Percentiles rank a stretch among this genome's conserved stretches.
Conservation (phyloP, 2,797 vertebrate genomes). For the Sebastes hopkinsi region DNA sequence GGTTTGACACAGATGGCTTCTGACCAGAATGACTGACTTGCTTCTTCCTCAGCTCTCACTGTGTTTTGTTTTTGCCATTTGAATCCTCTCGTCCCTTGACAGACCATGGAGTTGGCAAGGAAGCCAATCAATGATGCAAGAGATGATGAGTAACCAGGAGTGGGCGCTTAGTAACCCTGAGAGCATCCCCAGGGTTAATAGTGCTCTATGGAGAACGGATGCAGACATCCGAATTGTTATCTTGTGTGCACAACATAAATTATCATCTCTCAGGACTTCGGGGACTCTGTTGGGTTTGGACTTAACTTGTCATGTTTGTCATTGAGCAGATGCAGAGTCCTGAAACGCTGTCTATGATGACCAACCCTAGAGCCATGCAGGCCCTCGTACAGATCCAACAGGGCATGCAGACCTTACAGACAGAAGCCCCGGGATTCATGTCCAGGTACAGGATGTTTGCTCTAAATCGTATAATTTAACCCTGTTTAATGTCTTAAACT, state of each 20-base stretch:
- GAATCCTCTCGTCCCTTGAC: neutral
- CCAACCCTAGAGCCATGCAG: conserved; percentile 92
- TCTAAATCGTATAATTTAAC: neutral
- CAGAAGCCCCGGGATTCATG: conserved; percentile 90
- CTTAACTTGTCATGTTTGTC: neutral
- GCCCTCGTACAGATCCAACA: conserved; percentile 93
- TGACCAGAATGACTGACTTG: too few relatives aligned
- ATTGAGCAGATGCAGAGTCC: conserved; percentile 87
- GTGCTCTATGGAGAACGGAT: neutral
- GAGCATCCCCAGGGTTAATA: neutral
- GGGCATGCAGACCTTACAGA: conserved; percentile 90
- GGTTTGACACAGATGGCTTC: too few relatives aligned
- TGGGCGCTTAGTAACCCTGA: neutral
- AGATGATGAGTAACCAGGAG: neutral
- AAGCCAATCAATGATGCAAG: neutral
- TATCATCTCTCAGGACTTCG: neutral
- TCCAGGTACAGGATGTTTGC: conserved; percentile 79
- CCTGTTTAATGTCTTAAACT: neutral
- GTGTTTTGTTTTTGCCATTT: neutral
- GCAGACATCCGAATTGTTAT: neutral
- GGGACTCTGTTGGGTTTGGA: neutral
- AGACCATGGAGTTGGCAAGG: neutral
- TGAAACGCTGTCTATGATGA: conserved; percentile 88
- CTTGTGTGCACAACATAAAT: neutral
- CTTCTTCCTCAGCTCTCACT: neutral